Percentiles rank a stretch among this genome's conserved stretches.
Evolutionary conservation across 2,797 vertebrate species (phyloP).

Genomic region (Channallabes apus): DNA sequence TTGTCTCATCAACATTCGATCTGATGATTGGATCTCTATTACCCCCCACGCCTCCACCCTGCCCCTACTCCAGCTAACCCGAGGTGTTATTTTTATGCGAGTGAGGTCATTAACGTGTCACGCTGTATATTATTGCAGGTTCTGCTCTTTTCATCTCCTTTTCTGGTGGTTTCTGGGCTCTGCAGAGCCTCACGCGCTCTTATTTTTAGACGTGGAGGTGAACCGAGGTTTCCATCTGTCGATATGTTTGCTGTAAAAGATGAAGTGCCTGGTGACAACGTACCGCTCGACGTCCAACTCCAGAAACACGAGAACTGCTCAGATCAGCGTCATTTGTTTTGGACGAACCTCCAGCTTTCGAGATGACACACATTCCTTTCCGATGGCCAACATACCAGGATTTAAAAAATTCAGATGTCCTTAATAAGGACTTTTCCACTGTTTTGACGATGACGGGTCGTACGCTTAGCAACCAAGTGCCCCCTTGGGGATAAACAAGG

Average conservation of each 20-base stretch:
- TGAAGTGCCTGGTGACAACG: slow-evolving; percentile 22
- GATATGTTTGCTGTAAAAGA: slow-evolving; percentile 9
- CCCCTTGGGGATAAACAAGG: slow-evolving; percentile 34
- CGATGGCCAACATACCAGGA: slow-evolving; percentile 1
- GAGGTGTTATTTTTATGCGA: slow-evolving; percentile 8
- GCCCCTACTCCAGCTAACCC: neutral
- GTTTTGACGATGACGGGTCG: slow-evolving; percentile 16
- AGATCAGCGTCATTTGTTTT: slow-evolving; percentile 9
- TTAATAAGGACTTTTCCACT: slow-evolving; percentile 34
- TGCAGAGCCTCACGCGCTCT: neutral
- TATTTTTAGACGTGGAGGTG: slow-evolving; percentile 9
- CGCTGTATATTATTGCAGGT: neutral
- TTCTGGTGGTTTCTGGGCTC: neutral
- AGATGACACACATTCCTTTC: slow-evolving; percentile 15
- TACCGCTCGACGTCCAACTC: neutral
- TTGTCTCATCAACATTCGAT: neutral
- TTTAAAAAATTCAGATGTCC: slow-evolving; percentile 26
- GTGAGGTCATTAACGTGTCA: neutral
- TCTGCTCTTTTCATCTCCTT: neutral
- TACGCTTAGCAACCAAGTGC: slow-evolving; percentile 30
- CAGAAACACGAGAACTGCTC: slow-evolving; percentile 14
- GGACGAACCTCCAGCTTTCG: neutral
- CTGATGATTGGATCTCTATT: neutral
- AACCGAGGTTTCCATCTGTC: slow-evolving; percentile 3
- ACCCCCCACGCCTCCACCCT: neutral